phyloP scores from a whole-genome alignment of 2,888 invertebrate genomes.

The Microctonus aethiopoides region DNA sequence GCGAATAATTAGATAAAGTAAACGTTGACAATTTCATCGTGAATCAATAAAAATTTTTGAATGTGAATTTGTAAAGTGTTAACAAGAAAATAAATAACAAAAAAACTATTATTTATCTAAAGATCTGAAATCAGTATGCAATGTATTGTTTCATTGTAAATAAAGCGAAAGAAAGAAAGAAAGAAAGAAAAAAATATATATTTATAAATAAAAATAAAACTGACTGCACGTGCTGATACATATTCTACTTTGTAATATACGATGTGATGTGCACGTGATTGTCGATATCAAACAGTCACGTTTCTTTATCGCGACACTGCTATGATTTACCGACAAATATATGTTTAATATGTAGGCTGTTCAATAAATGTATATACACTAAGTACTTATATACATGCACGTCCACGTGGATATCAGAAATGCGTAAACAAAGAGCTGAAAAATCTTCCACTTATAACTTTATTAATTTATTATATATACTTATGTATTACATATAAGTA shows the following conservation, averaged over 20 bases:
- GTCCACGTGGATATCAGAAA: background rate
- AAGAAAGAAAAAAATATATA: no score
- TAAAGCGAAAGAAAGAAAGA: background rate
- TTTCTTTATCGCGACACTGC: conserved; percentile 25
- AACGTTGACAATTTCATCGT: no score
- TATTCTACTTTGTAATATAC: conserved; percentile 41
- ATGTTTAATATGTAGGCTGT: background rate
- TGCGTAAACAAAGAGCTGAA: background rate
- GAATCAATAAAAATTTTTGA: no score
- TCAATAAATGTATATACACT: background rate
- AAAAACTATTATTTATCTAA: no score
- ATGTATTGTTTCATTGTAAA: background rate
- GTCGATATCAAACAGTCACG: conserved; percentile 35
- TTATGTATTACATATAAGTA: no score
- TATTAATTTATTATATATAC: no score
- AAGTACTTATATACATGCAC: background rate
- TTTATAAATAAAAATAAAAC: background rate
- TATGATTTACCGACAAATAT: conserved; percentile 3
- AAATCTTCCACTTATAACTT: background rate
- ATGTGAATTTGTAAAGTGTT: no score
- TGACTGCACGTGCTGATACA: conserved; percentile 35
- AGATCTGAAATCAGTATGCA: no score
- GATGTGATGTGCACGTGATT: conserved; percentile 49
- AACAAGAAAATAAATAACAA: no score
- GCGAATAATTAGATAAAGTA: no score